These are phyloP conservation scores for Hapalemur alaotrensis DNA, from an alignment of 2,797 vertebrate species.

Conservation along the genomic window DNA sequence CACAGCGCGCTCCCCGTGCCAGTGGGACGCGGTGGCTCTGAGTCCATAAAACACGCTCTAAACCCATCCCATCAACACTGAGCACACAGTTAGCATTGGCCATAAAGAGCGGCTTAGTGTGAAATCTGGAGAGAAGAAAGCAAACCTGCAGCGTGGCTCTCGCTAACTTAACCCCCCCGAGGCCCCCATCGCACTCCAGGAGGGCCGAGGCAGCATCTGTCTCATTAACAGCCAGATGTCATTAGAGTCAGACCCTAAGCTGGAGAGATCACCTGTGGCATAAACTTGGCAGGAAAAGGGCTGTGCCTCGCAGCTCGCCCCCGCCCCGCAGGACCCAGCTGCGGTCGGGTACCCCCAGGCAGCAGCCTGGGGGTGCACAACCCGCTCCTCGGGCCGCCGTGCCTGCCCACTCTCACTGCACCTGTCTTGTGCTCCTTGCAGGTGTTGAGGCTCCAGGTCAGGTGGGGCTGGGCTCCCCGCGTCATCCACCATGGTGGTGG, in stretches of 20 bases:
- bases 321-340: accelerated
- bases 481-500: slow-evolving; percentile 71
- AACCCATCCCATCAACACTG: not conserved
- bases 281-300: not conserved
- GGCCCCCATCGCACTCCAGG: accelerated
- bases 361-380: accelerated
- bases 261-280: not conserved
- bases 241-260: not conserved
- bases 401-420: not conserved
- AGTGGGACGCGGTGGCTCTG: not conserved
- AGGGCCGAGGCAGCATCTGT: accelerated
- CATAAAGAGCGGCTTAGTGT: not conserved
- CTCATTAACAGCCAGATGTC: not conserved
- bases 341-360: accelerated
- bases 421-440: slow-evolving; percentile 48
- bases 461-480: not conserved
- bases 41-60: not conserved
- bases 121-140: not conserved
- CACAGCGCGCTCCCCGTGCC: not conserved
- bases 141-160: accelerated
- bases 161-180: accelerated
- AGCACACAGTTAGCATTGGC: not conserved
- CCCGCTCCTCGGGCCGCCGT: accelerated
- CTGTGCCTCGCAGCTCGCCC: accelerated
- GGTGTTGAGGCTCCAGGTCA: slow-evolving; percentile 23